Conservation (phyloP, 2,113 vertebrate genomes). For the Marmota flaviventris region DNA sequence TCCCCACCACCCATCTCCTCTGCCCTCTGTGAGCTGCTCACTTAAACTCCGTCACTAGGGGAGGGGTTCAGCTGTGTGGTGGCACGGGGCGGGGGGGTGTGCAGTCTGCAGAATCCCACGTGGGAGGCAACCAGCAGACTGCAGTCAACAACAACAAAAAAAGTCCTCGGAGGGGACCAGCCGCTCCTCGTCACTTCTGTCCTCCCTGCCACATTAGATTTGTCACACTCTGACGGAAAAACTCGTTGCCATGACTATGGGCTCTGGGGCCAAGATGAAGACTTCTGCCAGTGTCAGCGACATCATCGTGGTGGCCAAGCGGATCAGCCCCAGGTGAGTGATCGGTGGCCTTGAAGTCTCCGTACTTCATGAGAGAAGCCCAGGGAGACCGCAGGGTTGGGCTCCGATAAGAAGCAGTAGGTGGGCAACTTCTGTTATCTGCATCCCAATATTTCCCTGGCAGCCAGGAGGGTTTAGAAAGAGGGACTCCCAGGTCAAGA, state of each 20-base stretch:
- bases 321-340: conserved; percentile 96
- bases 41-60: background rate
- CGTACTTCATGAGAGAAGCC: background rate
- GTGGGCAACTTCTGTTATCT: background rate
- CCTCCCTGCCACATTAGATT: conserved; percentile 88
- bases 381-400: background rate
- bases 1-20: background rate
- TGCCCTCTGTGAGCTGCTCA: background rate
- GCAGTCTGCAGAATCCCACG: no score
- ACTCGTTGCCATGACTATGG: conserved; percentile 98
- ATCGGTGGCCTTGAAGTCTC: background rate
- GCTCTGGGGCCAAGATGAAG: conserved; percentile 96
- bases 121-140: no score
- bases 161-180: background rate
- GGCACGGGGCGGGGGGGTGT: background rate
- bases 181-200: background rate
- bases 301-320: conserved; percentile 97
- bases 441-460: background rate
- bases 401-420: background rate
- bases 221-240: conserved; percentile 98
- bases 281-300: conserved; percentile 95
- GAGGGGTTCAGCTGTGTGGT: background rate
- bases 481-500: background rate
- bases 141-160: no score
- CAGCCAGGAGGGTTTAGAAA: background rate